Percentiles rank a stretch among this genome's conserved stretches.
Conservation (phyloP, 1,140 invertebrate species). For the Saccostrea cuccullata region DNA sequence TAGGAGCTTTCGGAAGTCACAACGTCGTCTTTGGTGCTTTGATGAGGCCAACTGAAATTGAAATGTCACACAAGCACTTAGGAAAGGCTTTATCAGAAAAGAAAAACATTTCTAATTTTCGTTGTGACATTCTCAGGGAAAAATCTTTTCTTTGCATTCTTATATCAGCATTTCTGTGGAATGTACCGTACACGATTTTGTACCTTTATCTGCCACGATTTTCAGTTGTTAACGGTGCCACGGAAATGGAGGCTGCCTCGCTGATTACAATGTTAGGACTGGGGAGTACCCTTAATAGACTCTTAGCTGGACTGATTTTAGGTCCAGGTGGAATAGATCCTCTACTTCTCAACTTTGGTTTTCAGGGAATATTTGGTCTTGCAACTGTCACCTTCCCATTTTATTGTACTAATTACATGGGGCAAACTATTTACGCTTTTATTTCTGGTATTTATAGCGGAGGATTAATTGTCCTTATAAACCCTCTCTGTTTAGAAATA, state of each 20-base stretch:
- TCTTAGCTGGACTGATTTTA: slow-evolving; percentile 53
- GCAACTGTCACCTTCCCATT: slow-evolving; percentile 52
- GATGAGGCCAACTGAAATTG: slow-evolving; percentile 57
- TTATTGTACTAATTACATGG: slow-evolving; percentile 46
- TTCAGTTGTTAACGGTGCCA: slow-evolving; percentile 40
- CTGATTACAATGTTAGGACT: slow-evolving; percentile 58
- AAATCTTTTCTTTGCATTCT: slow-evolving; percentile 35
- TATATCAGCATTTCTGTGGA: slow-evolving; percentile 24
- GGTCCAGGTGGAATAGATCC: slow-evolving; percentile 53
- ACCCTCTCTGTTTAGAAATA: slow-evolving; percentile 51
- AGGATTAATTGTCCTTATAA: slow-evolving; percentile 44
- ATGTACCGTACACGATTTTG: slow-evolving; percentile 46
- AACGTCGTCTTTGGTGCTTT: slow-evolving; percentile 48
- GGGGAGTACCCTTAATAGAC: slow-evolving; percentile 51
- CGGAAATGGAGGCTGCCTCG: slow-evolving; percentile 49
- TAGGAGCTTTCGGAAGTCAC: slow-evolving; percentile 50
- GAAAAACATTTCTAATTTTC: neutral
- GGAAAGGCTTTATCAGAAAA: neutral
- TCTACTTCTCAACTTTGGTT: slow-evolving; percentile 54
- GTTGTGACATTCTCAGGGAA: slow-evolving; percentile 6
- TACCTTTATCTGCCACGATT: slow-evolving; percentile 54
- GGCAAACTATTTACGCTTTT: slow-evolving; percentile 54
- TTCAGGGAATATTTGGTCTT: slow-evolving; percentile 52
- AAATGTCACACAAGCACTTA: slow-evolving; percentile 34
- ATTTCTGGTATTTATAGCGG: slow-evolving; percentile 62